Evolutionary conservation across 1,140 invertebrate species (phyloP).

Genomic region (Drosophila bocki): DNA sequence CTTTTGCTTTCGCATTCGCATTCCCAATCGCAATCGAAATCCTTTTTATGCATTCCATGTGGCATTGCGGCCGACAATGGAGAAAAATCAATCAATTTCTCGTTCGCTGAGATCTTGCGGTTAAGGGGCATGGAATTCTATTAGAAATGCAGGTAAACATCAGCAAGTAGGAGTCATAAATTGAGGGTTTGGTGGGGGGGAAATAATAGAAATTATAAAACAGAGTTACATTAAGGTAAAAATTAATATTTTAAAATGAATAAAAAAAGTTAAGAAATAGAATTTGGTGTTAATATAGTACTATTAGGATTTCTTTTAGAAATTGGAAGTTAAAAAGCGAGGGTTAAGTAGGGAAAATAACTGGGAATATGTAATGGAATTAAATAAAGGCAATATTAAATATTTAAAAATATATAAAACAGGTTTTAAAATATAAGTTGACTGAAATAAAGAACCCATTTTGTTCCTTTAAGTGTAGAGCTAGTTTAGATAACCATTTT

Average conservation of each 20-base stretch:
- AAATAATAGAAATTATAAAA: neutral
- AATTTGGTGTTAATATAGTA: neutral
- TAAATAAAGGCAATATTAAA: neutral
- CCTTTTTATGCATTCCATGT: conserved; percentile 55
- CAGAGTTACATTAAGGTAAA: neutral
- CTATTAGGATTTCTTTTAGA: too few relatives aligned
- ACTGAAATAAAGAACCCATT: neutral
- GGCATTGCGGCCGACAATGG: conserved; percentile 47
- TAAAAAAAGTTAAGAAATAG: too few relatives aligned
- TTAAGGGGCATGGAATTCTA: conserved; percentile 4
- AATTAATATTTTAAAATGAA: too few relatives aligned
- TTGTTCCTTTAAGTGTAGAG: neutral
- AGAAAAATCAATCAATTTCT: conserved; percentile 42
- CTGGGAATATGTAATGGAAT: too few relatives aligned
- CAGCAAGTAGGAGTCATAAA: neutral
- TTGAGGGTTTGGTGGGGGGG: neutral
- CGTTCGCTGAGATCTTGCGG: conserved; percentile 14
- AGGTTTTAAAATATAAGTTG: neutral
- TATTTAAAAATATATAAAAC: neutral
- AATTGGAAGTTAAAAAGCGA: neutral
- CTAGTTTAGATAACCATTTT: neutral
- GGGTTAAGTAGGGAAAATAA: neutral
- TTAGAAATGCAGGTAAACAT: neutral
- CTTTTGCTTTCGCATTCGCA: conserved; percentile 12
- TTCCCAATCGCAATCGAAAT: conserved; percentile 40